Base-by-base conservation (phyloP, 2,797 vertebrate genomes). In the Coracias cyanogaster region DNA sequence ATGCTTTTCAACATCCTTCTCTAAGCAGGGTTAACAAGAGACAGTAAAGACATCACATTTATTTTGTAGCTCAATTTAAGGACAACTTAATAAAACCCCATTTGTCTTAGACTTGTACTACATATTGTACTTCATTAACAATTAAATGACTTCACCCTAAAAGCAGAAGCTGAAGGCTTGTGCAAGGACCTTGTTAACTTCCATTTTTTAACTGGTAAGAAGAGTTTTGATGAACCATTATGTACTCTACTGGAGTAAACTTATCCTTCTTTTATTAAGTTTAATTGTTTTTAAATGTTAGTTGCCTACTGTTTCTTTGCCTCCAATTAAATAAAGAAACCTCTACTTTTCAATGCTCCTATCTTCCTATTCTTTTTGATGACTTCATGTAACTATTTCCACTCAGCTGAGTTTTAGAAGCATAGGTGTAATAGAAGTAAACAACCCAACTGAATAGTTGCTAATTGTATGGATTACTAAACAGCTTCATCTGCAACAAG, bases 201-300 rank as follows among this genome's bases (percentile, higher is more conserved):
- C 55, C 24, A 45, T 57, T 76, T 48, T 86, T 48, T 69, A 95
- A 46, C 48, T 72, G 37, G 16, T 41, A 78, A 18, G 20, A 91
- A 52, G 33, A 82, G 17, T 77, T 92, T 74, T 45, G 37, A 90
- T 67, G 48, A 96, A 78, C 41, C 41, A 46, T 90, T 80, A 66
- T 24, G 13, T 78, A 45, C 21, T 91, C 77, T 64, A 57, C 24
- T 49, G 43, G 41, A n/a, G 48, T 70, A 96, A 97, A 96, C 12
- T 72, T 43, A 82, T 10, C 11, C 54, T 28, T 49, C 62, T 61
- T 81, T 29, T 81, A 52, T 54, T 78, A 21, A 85, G 80, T 86
- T 93, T 94, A 87, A 92, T 93, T 95, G 41, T 33, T 95, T 95
- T 89, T 76, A 89, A 48, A 88, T 89, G 15, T 71, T 89, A 93